phyloP scores from a whole-genome alignment of 2,888 invertebrate genomes.

The Frankliniella intonsa region DNA sequence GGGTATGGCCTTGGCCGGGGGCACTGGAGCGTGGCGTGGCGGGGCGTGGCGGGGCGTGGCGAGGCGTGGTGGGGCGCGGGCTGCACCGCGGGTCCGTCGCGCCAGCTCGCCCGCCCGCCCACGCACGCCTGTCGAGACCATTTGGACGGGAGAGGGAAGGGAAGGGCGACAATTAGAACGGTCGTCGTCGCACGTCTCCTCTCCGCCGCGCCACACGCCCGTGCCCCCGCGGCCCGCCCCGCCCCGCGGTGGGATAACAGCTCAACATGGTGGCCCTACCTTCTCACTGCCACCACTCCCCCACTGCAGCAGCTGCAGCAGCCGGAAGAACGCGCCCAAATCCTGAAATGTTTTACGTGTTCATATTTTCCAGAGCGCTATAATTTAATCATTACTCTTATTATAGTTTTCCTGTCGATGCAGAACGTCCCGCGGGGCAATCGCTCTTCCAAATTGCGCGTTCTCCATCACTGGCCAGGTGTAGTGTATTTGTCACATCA shows the following conservation, averaged over 20 bases:
- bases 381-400: too few relatives aligned
- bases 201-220: background rate
- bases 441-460: too few relatives aligned
- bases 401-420: too few relatives aligned
- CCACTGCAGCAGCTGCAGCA: too few relatives aligned
- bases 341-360: too few relatives aligned
- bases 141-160: background rate
- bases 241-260: background rate
- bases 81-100: background rate
- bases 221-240: background rate
- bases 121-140: background rate
- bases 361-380: too few relatives aligned
- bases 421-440: too few relatives aligned
- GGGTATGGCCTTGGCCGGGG: background rate
- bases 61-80: background rate
- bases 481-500: too few relatives aligned
- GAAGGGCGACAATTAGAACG: background rate
- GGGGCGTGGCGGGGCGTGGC: background rate
- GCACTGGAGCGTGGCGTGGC: constrained; percentile 15
- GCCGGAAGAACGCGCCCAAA: too few relatives aligned
- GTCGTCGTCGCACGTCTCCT: background rate
- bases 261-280: too few relatives aligned
- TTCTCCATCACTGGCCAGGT: too few relatives aligned
- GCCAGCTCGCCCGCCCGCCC: background rate
- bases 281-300: too few relatives aligned